A percentile compares a stretch with the other conserved stretches of the same genome.
Evolutionary conservation across 1,140 invertebrate genomes (phyloP).

Genomic region (Leptinotarsa lineolata): DNA sequence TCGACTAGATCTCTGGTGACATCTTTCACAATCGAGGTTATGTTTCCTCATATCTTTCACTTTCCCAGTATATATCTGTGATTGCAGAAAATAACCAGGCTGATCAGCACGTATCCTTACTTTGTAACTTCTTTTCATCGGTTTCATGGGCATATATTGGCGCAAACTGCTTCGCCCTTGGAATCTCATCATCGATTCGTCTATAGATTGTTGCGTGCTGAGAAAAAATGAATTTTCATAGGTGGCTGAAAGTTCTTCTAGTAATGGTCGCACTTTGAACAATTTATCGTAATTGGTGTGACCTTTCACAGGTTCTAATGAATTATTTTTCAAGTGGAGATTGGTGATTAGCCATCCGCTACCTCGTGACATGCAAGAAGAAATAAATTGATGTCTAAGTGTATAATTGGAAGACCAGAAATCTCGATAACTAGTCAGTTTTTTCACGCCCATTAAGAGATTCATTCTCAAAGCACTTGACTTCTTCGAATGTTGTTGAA

Average conservation of each 20-base stretch:
- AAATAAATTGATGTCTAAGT: too few species aligned
- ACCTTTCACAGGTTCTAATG: too few species aligned
- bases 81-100: slow-evolving; percentile 56
- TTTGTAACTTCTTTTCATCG: slow-evolving; percentile 58
- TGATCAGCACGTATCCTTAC: slow-evolving; percentile 36
- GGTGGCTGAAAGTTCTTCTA: slow-evolving; percentile 40
- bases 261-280: slow-evolving; percentile 52
- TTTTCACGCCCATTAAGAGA: too few species aligned
- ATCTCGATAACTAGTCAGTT: too few species aligned
- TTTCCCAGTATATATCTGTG: slow-evolving; percentile 56
- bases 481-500: too few species aligned
- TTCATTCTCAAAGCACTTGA: slow-evolving; percentile 31
- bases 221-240: slow-evolving; percentile 37
- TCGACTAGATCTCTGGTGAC: slow-evolving; percentile 43
- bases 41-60: slow-evolving; percentile 48
- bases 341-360: too few species aligned
- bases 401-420: too few species aligned
- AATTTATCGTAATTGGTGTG: slow-evolving; percentile 40
- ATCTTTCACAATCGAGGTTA: slow-evolving; percentile 45
- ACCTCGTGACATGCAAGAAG: too few species aligned
- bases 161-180: slow-evolving; percentile 54
- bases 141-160: slow-evolving; percentile 58
- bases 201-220: slow-evolving; percentile 33
- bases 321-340: too few species aligned
- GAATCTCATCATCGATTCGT: slow-evolving; percentile 55